These are phyloP conservation scores for Holotrichia oblita DNA, from an alignment of 1,140 invertebrate genomes.

Conservation along the genomic window DNA sequence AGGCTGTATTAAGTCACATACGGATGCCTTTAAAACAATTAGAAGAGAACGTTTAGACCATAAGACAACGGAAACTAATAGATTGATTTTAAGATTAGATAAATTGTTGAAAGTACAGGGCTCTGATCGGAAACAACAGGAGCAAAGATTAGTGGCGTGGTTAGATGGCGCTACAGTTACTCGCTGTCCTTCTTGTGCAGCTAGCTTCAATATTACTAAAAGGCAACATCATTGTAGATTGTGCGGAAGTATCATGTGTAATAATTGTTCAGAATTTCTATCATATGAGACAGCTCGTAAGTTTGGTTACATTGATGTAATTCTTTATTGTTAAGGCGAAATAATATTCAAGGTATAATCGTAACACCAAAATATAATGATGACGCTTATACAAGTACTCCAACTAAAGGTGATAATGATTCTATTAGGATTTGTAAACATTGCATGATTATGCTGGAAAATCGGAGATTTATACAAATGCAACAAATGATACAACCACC, in stretches of 20 bases:
- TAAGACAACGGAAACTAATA: constrained; percentile 94
- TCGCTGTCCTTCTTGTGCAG: constrained; percentile 91
- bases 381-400: constrained; percentile 46
- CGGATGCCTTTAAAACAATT: constrained; percentile 81
- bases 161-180: constrained; percentile 89
- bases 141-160: constrained; percentile 88
- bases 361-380: constrained; percentile 52
- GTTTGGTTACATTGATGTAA: constrained; percentile 50
- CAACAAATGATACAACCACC: constrained; percentile 80
- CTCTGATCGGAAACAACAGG: constrained; percentile 83
- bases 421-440: constrained; percentile 83
- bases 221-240: constrained; percentile 96
- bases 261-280: constrained; percentile 91
- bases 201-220: constrained; percentile 85
- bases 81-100: constrained; percentile 92
- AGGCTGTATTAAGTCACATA: constrained; percentile 74
- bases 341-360: constrained; percentile 51
- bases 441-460: constrained; percentile 85
- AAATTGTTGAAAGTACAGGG: constrained; percentile 90
- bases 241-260: constrained; percentile 95
- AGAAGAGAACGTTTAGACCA: constrained; percentile 75
- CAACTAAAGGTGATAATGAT: constrained; percentile 58
- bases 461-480: constrained; percentile 81
- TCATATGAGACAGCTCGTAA: constrained; percentile 84
- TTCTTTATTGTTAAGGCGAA: neutral